Evolutionary conservation across 2,113 vertebrate species (phyloP), one percentile per base, ranked within the genome.

Genomic region (Dipodomys spectabilis): DNA sequence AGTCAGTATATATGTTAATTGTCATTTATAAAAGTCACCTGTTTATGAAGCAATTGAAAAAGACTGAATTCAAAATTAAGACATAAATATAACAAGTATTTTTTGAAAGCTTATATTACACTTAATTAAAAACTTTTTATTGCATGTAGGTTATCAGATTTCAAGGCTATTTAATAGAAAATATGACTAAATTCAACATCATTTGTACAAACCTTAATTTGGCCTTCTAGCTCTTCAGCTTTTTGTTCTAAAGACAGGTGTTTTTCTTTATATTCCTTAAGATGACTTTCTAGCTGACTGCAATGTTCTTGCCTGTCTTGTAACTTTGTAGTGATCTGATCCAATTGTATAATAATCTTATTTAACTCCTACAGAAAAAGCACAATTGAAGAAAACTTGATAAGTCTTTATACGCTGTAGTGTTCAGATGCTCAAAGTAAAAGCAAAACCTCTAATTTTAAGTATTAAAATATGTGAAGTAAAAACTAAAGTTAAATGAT

Each of bases 191-290:
- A 86, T 49, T 86, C 30, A 75, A 74, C 74, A 84, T 84, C 18
- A 78, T 80, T 85, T 53, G 80, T 96, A 98, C 96, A 93, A 97
- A 99, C 99, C 99, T 99, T 99, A 90, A 98, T 96, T 53, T 99
- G 98, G 28, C 98, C 98, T 97, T 99, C 98, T 62, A 99, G 97
- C 39, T 98, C 98, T 98, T 99, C 99, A 0, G 92, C 96, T 82
- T 98, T 98, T 95, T 99, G 99, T 57, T 99, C 99, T 93, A 99
- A 98, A 93, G 97, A 97, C 96, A 99, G 96, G 19, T 97, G 92
- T 93, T 99, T 99, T 97, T 99, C 99, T 97, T 98, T 99, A 97
- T 97, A 97, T 74, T 99, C 99, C 96, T 99, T 99, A 78, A 99
- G 97, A 92, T 1, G 97, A 95, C 96, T 91, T 97, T 99, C 99